Percentiles rank a stretch among this genome's conserved stretches.
phyloP scores from a whole-genome alignment of 2,888 invertebrate species.

The Drosophila cognata region DNA sequence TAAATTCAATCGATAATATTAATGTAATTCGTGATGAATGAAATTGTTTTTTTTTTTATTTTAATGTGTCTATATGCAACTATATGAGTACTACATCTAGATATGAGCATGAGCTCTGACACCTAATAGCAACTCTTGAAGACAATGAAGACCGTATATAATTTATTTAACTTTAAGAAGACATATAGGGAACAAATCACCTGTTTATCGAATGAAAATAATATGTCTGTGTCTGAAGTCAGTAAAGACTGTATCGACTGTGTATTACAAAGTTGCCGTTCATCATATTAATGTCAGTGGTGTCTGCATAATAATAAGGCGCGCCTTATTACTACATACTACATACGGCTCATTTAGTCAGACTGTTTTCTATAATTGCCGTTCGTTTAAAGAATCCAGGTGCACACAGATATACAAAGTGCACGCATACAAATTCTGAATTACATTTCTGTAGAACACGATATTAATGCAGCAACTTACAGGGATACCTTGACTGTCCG shows the following conservation, averaged over 20 bases:
- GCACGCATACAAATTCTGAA: slow-evolving; percentile 9
- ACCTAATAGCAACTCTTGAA: neutral
- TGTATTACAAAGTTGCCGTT: slow-evolving; percentile 15
- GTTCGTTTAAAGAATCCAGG: neutral
- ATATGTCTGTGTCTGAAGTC: neutral
- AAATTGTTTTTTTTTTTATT: neutral
- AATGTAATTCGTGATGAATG: neutral
- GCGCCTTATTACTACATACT: slow-evolving; percentile 6
- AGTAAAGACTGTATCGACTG: neutral
- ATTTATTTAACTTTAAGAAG: neutral
- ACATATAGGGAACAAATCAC: neutral
- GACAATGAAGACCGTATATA: neutral
- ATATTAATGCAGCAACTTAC: slow-evolving; percentile 13
- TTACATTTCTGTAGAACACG: slow-evolving; percentile 29
- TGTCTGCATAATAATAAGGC: neutral
- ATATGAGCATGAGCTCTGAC: neutral
- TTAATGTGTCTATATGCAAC: too few relatives aligned
- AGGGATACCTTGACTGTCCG: slow-evolving; percentile 26
- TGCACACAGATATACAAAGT: slow-evolving; percentile 5
- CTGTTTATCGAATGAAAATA: neutral
- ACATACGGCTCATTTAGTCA: slow-evolving; percentile 28
- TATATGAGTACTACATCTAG: too few relatives aligned
- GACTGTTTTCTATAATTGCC: slow-evolving; percentile 37
- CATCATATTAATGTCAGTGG: slow-evolving; percentile 27
- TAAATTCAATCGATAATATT: neutral